Evolutionary conservation across 30 jellyfish, hydroid and myxozoan genomes (phyloP).

Genomic region (Clytia hemisphaerica): DNA sequence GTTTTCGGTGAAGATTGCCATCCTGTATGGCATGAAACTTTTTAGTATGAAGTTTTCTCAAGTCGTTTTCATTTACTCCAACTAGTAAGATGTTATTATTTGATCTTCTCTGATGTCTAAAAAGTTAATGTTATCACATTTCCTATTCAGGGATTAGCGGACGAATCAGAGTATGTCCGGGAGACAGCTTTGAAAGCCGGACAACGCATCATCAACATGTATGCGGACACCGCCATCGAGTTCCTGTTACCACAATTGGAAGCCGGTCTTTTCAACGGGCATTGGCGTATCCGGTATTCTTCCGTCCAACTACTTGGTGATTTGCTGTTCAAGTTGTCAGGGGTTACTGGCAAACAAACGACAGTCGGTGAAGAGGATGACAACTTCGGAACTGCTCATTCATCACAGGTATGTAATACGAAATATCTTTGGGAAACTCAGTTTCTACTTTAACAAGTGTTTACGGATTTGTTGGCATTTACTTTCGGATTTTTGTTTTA

Average conservation of each 20-base stretch:
- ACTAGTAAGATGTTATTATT: too few species aligned
- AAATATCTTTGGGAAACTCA: too few species aligned
- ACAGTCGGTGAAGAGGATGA: slow-evolving; percentile 96
- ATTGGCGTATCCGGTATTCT: slow-evolving; percentile 95
- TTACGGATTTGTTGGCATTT: too few species aligned
- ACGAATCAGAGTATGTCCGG: slow-evolving; percentile 86
- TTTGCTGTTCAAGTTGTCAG: slow-evolving; percentile 82
- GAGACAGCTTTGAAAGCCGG: slow-evolving; percentile 94
- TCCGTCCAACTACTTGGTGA: slow-evolving; percentile 91
- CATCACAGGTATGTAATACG: slow-evolving; percentile 96
- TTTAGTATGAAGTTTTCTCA: too few species aligned
- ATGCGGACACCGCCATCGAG: slow-evolving; percentile 84
- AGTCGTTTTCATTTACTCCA: too few species aligned
- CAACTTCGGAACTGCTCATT: slow-evolving; percentile 89
- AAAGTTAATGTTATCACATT: too few species aligned
- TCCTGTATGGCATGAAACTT: too few species aligned
- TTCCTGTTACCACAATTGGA: slow-evolving; percentile 84
- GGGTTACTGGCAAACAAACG: slow-evolving; percentile 89
- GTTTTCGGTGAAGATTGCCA: too few species aligned
- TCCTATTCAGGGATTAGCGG: slow-evolving; percentile 76
- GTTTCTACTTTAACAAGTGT: too few species aligned
- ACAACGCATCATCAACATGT: slow-evolving; percentile 75
- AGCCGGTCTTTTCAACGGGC: slow-evolving; percentile 81
- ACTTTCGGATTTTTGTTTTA: too few species aligned
- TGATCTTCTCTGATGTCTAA: too few species aligned